A percentile compares a stretch with the other conserved stretches of the same genome.
Evolutionary conservation across 2,113 vertebrate genomes (phyloP).

Genomic region (Channa maculata): DNA sequence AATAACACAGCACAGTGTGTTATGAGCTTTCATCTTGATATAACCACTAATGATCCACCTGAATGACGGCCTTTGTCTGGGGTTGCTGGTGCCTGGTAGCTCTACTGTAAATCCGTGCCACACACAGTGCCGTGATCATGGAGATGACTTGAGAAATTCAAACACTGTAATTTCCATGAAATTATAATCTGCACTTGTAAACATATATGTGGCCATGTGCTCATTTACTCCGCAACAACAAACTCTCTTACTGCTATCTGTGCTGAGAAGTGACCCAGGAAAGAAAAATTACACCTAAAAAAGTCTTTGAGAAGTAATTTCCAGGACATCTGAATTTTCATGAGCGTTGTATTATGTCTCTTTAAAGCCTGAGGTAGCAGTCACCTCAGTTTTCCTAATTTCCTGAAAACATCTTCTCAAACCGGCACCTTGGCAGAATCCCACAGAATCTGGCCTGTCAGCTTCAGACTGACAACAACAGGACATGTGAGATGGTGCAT

Average conservation of each 20-base stretch:
- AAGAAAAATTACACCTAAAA: constrained; percentile 32
- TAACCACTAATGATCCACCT: constrained; percentile 70
- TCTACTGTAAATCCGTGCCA: constrained; percentile 49
- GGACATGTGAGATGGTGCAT: constrained; percentile 35
- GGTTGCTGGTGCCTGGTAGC: constrained; percentile 54
- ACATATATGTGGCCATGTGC: constrained; percentile 16
- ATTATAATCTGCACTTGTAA: constrained; percentile 53
- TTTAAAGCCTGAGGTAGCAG: constrained; percentile 51
- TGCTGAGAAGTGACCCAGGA: constrained; percentile 6
- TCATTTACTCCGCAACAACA: constrained; percentile 18
- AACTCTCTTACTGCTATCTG: constrained; percentile 11
- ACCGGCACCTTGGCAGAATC: constrained; percentile 47
- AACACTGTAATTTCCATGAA: constrained; percentile 63
- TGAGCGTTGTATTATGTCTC: constrained; percentile 35
- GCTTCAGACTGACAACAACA: constrained; percentile 60
- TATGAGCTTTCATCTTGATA: constrained; percentile 68
- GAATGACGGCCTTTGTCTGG: constrained; percentile 62
- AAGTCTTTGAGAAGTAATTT: constrained; percentile 10
- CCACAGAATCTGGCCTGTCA: constrained; percentile 55
- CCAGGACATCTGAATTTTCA: constrained; percentile 47
- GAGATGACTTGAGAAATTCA: constrained; percentile 14
- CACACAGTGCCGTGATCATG: constrained; percentile 55
- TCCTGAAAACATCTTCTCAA: constrained; percentile 61
- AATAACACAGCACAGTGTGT: constrained; percentile 63
- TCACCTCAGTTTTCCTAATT: constrained; percentile 41